Percentiles rank a stretch among this genome's conserved stretches.
These are phyloP conservation scores for Thryonomys swinderianus DNA, from an alignment of 2,113 vertebrate genomes.

Conservation along the genomic window DNA sequence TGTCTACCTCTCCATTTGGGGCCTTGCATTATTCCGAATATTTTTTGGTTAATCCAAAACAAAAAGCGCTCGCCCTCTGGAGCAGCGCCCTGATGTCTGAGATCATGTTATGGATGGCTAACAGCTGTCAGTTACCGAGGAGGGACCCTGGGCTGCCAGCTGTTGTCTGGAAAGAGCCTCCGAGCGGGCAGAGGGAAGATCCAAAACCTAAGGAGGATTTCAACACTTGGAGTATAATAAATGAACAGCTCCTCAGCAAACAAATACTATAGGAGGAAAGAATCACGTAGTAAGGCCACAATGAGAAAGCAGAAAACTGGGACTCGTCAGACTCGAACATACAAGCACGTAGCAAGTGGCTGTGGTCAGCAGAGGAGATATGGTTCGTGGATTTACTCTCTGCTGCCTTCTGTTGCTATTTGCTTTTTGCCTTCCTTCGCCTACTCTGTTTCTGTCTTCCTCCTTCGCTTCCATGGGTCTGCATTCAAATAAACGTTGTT, in stretches of 20 bases:
- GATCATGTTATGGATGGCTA: conserved; percentile 42
- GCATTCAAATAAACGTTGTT: background rate
- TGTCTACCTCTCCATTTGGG: conserved; percentile 44
- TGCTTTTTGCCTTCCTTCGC: background rate
- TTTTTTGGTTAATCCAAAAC: conserved; percentile 33
- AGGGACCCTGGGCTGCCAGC: background rate
- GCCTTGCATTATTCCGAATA: conserved; percentile 38
- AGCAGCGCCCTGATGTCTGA: conserved; percentile 25
- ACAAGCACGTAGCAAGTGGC: background rate
- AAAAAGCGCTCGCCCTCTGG: background rate
- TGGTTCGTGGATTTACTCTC: background rate
- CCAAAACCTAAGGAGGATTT: conserved; percentile 39
- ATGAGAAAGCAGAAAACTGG: background rate
- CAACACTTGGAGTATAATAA: conserved; percentile 8
- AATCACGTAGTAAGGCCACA: background rate
- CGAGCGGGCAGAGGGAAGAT: conserved; percentile 2
- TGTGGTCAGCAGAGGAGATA: background rate
- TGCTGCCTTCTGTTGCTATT: background rate
- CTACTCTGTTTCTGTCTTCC: background rate
- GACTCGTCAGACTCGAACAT: background rate
- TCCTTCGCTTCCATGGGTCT: background rate
- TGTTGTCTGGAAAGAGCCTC: conserved; percentile 45
- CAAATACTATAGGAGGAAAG: conserved; percentile 24
- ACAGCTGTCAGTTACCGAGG: background rate
- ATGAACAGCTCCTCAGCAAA: conserved; percentile 25